Evolutionary conservation across 2,113 vertebrate species (phyloP).

Genomic region (Dissostichus mawsoni): DNA sequence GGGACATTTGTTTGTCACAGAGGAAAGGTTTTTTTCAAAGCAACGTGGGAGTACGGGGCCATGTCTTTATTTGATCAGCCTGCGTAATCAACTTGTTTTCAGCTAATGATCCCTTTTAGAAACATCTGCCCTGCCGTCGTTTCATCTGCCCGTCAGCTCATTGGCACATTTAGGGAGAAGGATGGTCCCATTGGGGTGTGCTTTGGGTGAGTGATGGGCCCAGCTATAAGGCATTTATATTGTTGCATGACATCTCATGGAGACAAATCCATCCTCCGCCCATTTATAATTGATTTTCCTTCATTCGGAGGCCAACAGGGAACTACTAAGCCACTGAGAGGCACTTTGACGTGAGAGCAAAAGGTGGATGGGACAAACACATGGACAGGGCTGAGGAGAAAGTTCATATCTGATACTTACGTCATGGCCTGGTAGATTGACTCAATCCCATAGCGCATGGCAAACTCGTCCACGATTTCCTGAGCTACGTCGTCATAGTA

Average conservation of each 20-base stretch:
- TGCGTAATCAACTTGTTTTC: slow-evolving; percentile 21
- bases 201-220: slow-evolving; percentile 50
- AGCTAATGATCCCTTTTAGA: slow-evolving; percentile 25
- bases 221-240: slow-evolving; percentile 47
- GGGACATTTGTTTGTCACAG: neutral
- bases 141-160: slow-evolving; percentile 27
- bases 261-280: slow-evolving; percentile 39
- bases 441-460: slow-evolving; percentile 98
- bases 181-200: slow-evolving; percentile 38
- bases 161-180: slow-evolving; percentile 43
- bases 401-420: slow-evolving; percentile 82
- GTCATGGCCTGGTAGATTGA: slow-evolving; percentile 99
- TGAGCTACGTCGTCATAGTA: slow-evolving; percentile 97
- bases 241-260: slow-evolving; percentile 31
- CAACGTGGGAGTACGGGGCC: neutral
- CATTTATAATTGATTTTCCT: slow-evolving; percentile 43
- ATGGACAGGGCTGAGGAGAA: neutral
- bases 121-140: neutral
- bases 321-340: slow-evolving; percentile 2
- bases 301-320: slow-evolving; percentile 34
- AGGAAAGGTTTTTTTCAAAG: neutral
- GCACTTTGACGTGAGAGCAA: slow-evolving; percentile 23
- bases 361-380: slow-evolving; percentile 20
- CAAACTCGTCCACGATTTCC: slow-evolving; percentile 98
- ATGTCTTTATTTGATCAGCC: slow-evolving; percentile 6